Conservation (phyloP, 2,888 invertebrate species). For the Calliopum simillimum region DNA sequence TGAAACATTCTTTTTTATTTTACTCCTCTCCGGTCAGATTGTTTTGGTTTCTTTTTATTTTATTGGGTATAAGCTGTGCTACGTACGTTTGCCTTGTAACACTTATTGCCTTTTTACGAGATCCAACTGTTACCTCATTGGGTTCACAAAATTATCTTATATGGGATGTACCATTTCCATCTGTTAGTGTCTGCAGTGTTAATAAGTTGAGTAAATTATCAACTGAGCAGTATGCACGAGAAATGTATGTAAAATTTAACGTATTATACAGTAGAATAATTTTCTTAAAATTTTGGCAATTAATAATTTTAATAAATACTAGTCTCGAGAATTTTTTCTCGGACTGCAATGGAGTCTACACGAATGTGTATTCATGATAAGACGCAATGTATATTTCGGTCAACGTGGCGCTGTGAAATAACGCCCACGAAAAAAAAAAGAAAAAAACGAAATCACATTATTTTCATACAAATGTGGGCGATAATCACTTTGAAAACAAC, state of each 20-base stretch:
- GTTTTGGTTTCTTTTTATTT: constrained; percentile 58
- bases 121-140: constrained; percentile 54
- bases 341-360: too few relatives aligned
- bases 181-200: constrained; percentile 54
- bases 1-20: not conserved
- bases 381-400: too few relatives aligned
- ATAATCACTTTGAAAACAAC: too few relatives aligned
- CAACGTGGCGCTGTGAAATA: too few relatives aligned
- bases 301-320: too few relatives aligned
- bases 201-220: constrained; percentile 56
- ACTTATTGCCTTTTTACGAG: constrained; percentile 51
- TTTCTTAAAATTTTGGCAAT: too few relatives aligned
- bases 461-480: too few relatives aligned
- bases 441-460: too few relatives aligned
- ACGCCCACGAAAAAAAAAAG: too few relatives aligned
- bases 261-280: too few relatives aligned
- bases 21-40: constrained; percentile 42
- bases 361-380: too few relatives aligned
- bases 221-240: constrained; percentile 43
- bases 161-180: constrained; percentile 49
- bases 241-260: constrained; percentile 44
- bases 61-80: constrained; percentile 52
- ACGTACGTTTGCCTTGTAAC: constrained; percentile 50
- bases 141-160: constrained; percentile 44
- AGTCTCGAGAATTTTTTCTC: too few relatives aligned